Evolutionary conservation across 2,113 vertebrate genomes (phyloP).

Genomic region (Sylvicapra grimmia): DNA sequence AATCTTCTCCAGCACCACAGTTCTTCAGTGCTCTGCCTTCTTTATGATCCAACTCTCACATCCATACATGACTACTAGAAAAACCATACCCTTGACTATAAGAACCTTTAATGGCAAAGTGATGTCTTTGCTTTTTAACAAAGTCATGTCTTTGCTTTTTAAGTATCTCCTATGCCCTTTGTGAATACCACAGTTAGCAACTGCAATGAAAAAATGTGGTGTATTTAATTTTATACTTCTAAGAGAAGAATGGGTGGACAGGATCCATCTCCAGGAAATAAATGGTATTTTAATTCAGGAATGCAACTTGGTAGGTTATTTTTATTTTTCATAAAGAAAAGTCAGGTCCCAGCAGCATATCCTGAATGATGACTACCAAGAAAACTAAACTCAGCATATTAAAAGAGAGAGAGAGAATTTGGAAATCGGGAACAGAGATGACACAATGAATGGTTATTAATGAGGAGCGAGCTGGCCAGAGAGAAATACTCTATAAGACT

Average conservation of each 20-base stretch:
- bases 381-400: neutral
- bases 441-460: neutral
- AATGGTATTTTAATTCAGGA: neutral
- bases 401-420: neutral
- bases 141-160: neutral
- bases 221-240: neutral
- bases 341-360: neutral
- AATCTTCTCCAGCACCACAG: neutral
- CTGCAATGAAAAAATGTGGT: neutral
- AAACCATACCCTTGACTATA: neutral
- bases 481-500: neutral
- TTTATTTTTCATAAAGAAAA: neutral
- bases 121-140: neutral
- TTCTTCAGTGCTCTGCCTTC: neutral
- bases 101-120: neutral
- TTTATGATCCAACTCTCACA: neutral
- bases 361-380: neutral
- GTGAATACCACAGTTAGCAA: neutral
- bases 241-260: neutral
- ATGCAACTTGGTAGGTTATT: neutral
- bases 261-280: neutral
- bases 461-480: neutral
- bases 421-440: neutral
- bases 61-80: neutral
- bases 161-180: neutral